Evolutionary conservation across 2,888 invertebrate genomes (phyloP), one percentile per base, ranked within the genome.

Genomic region (Eremobia ochroleuca): DNA sequence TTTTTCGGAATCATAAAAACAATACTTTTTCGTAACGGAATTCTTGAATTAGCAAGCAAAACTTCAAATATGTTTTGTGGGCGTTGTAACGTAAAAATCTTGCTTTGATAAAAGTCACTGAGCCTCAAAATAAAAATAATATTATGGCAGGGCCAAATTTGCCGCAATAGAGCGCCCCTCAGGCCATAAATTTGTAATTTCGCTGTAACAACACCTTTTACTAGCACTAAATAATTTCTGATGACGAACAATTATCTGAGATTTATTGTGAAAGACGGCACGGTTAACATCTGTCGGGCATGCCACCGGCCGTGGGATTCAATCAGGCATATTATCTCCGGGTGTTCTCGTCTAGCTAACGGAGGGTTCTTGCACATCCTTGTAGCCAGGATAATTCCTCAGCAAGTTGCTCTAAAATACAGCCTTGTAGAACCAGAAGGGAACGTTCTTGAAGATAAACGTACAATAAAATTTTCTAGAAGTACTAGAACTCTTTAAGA

Each of bases 151-250:
- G 59, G 72, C 71, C 58, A 52, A 70, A 67, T 65, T 68, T 72
- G 37, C 28, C 73, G 64, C 49, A 69, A 85, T 76, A 71, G 73
- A 76, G 62, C 75, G 55, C 70, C 70, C 46, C 70, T 65, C 59
- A 59, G 13, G 76, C 67, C 71, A 68, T 79, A 71, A 85, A 87
- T 76, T 77, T 55, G 64, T 85, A 73, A 77, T 77, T 79, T 73
- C 28, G 55, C 73, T 79, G 74, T 82, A 79, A 81, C 87, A 81
- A 69, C 71, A 76, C 62, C 28, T 85, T 84, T 84, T 81, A 85
- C 73, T 74, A 76, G 55, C 65, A 49, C 87, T 72, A 77, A 78
- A 85, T 81, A 62, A 55, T 81, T 79, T 73, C 21, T n/a, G n/a
- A n/a, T n/a, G n/a, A n/a, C n/a, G n/a, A n/a, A n/a, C n/a, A n/a